These are phyloP conservation scores for Thalassoma bifasciatum DNA, from an alignment of 2,113 vertebrate genomes.

Conservation along the genomic window DNA sequence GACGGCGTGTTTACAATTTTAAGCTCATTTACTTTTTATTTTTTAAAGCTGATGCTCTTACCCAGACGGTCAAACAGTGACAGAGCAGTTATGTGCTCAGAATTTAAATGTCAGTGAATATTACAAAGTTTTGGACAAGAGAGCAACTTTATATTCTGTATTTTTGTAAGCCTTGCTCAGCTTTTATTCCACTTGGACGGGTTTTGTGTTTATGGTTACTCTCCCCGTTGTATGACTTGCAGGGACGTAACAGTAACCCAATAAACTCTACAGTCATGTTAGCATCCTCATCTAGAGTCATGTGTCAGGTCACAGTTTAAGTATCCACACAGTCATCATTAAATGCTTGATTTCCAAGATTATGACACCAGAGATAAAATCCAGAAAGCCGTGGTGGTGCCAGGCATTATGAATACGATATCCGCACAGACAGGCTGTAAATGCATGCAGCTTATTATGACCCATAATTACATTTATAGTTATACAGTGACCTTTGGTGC, in stretches of 20 bases:
- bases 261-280: neutral
- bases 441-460: no score
- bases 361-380: neutral
- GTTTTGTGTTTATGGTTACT: no score
- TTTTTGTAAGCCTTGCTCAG: no score
- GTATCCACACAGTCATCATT: neutral
- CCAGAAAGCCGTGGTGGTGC: neutral
- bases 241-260: neutral
- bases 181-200: no score
- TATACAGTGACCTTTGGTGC: no score
- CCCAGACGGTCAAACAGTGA: constrained; percentile 29
- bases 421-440: no score
- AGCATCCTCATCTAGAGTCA: neutral
- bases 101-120: constrained; percentile 16
- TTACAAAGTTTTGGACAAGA: no score
- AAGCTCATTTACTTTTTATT: constrained; percentile 51
- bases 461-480: no score
- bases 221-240: no score
- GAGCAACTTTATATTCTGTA: no score
- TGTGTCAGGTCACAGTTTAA: neutral
- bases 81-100: constrained; percentile 42
- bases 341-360: no score
- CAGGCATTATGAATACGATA: neutral
- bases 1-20: constrained; percentile 37
- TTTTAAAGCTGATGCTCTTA: constrained; percentile 27